Base-by-base conservation (phyloP, 2,797 vertebrate genomes). In the Hybognathus amarus region DNA sequence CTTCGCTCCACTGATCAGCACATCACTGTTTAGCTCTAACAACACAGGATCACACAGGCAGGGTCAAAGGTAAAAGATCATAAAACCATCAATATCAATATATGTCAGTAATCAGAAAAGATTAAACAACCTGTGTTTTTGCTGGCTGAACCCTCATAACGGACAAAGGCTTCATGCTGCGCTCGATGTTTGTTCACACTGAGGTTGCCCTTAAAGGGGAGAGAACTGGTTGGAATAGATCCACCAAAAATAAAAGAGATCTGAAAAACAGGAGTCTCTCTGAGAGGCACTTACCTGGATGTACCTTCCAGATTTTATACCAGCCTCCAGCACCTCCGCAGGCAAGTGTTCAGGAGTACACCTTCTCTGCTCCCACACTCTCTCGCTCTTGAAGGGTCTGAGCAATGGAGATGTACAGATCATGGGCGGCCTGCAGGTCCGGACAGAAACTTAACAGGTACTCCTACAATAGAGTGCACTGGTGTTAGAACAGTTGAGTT, bases 391-490 rank as follows among this genome's bases (percentile, higher is more conserved):
- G 94, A 9, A 94, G 95, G 2, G 94, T 93, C 92, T 97, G 97
- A 84, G 93, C 89, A 63, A 99, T 94, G 33, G 97, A 97, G 56
- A 90, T 87, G 85, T 95, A 96, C 74, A 99, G 94, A 40, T 99
- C 97, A 0, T 91, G 96, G 17, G 95, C 96, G 0, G 94, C 94
- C 87, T 94, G 94, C 83, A 99, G 90, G 30, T 96, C 95, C 0
- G 95, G 94, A 96, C 97, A 98, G 87, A 99, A 99, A 87, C 94
- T 96, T 87, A 95, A 92, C 92, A 99, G 85, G 85, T 97, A 99
- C 80, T 95, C 95, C 98, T 99, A 91, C 1, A 45, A 54, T 79
- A 38, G 61, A 33, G 69, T 13, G 82, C 6, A 76, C 2, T 40
- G 10, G 27, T 3, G 64, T 52, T 33, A 33, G 30, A 33, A 33